Base-by-base conservation (phyloP, 2,888 invertebrate species). In the Tipula unca region DNA sequence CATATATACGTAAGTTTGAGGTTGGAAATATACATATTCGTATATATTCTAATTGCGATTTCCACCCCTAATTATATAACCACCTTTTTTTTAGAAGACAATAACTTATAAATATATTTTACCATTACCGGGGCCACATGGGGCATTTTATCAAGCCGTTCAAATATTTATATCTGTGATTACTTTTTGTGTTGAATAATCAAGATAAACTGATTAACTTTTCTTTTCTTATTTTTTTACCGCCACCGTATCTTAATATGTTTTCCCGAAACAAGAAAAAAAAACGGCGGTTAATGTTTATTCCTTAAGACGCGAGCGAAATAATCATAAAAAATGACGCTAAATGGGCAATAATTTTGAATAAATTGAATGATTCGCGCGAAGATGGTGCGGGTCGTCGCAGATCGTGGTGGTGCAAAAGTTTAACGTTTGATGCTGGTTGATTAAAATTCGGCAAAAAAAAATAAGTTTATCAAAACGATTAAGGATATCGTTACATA, bases 71-170 rank as follows among this genome's bases (percentile, higher is more conserved):
- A 69, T 69, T 69, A 48, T n/a, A 54, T 54, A 25, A 25, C 69
- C 69, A 69, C 69, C 25, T 25, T 69, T 69, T 69, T 69, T 20
- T 69, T 69, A 13, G 25, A 25, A 25, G 25, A 25, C 69, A 69
- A 69, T 69, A 69, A 69, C 10, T 69, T 25, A 69, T 10, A 14
- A 69, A 69, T 69, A 69, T 25, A 25, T 25, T 69, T 69, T 25
- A 69, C 20, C 25, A 69, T 69, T 69, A 69, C 69, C 69, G 3
- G 69, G 69, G 69, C 69, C 69, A 69, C 69, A 69, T 69, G 69
- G 69, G 69, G 69, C 69, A 69, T 69, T 69, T 69, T 69, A 69
- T 69, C 69, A 69, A 69, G 69, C 69, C 69, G 69, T 69, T 69
- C 69, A 69, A 69, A 69, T 69, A 69, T 69, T 69, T 69, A 69